These are phyloP conservation scores for Heliconius ismenius DNA, from an alignment of 2,888 invertebrate species.

Conservation along the genomic window DNA sequence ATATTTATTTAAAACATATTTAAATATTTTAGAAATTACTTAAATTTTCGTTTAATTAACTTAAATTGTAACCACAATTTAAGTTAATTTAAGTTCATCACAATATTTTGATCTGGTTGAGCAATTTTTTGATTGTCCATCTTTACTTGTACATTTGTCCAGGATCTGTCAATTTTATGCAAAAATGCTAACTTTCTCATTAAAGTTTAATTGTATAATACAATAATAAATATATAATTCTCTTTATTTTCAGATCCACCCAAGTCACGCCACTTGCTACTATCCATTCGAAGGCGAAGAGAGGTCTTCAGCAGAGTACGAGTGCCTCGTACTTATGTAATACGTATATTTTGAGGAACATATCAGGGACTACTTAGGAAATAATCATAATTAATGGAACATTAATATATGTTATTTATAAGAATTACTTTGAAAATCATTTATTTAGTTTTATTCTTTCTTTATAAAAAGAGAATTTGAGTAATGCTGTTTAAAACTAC, in stretches of 20 bases:
- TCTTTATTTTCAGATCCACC: conserved; percentile 79
- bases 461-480: not conserved
- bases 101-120: too few species aligned
- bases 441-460: conserved; percentile 5
- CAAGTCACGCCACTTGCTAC: conserved; percentile 84
- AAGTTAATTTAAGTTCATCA: too few species aligned
- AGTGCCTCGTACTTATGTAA: conserved; percentile 83
- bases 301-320: conserved; percentile 84
- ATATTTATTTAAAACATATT: too few species aligned
- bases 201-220: too few species aligned
- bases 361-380: conserved; percentile 30
- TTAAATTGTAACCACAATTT: too few species aligned
- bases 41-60: too few species aligned
- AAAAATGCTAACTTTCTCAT: too few species aligned
- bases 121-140: too few species aligned
- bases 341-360: conserved; percentile 39
- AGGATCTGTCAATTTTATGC: too few species aligned
- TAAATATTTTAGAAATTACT: too few species aligned
- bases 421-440: not conserved
- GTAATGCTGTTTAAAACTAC: not conserved
- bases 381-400: conserved; percentile 15
- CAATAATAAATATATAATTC: not conserved
- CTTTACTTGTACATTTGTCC: too few species aligned
- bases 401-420: not conserved
- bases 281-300: conserved; percentile 87